Conservation (phyloP, 2,888 invertebrate species). For the Caradrina kadenii region DNA sequence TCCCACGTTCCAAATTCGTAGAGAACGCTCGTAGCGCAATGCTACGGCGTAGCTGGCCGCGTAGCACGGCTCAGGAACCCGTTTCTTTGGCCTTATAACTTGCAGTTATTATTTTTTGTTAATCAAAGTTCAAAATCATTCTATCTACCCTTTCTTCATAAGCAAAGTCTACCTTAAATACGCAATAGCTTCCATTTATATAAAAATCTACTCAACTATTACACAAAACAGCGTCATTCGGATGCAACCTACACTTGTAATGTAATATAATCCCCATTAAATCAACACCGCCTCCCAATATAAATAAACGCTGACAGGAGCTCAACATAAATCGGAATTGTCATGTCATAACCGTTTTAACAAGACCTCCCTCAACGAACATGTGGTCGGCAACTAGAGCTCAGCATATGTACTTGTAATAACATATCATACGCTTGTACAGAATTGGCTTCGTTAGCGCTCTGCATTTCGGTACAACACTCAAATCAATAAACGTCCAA, state of each 20-base stretch:
- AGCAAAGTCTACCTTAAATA: neutral
- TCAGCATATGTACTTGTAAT: conserved; percentile 11
- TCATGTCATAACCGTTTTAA: conserved; percentile 11
- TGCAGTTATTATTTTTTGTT: neutral
- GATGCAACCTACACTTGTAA: conserved; percentile 12
- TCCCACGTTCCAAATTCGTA: neutral
- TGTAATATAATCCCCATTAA: conserved; percentile 24
- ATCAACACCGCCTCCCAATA: conserved; percentile 27
- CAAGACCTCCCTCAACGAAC: neutral
- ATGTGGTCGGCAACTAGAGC: neutral
- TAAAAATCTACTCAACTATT: conserved; percentile 3
- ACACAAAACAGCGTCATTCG: conserved; percentile 18
- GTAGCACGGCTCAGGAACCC: conserved; percentile 4
- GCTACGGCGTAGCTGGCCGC: conserved; percentile 38
- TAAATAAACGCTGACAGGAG: conserved; percentile 24
- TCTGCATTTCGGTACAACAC: conserved; percentile 49
- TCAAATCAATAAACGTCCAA: conserved; percentile 59
- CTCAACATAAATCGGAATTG: conserved; percentile 45
- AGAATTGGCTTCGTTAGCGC: conserved; percentile 65
- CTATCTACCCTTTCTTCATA: neutral
- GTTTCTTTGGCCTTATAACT: neutral
- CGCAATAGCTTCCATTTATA: neutral
- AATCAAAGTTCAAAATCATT: neutral
- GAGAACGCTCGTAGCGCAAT: conserved; percentile 27
- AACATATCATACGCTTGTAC: conserved; percentile 15